A percentile compares a stretch with the other conserved stretches of the same genome.
phyloP scores from a whole-genome alignment of 2,888 invertebrate species.

The Chrysotoxum bicinctum region DNA sequence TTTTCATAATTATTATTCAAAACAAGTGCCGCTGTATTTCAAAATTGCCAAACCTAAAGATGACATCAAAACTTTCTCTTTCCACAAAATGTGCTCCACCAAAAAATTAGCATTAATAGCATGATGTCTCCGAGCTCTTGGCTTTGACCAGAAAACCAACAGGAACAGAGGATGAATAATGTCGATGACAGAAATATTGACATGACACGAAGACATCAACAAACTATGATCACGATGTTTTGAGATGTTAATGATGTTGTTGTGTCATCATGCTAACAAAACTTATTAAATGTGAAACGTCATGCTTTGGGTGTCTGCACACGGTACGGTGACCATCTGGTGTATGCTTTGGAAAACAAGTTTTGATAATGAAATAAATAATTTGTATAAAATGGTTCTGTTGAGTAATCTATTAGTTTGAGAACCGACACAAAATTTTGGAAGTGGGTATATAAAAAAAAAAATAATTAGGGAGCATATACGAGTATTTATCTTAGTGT shows the following conservation, averaged over 20 bases:
- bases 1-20: conserved; percentile 10
- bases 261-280: conserved; percentile 46
- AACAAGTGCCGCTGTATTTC: conserved; percentile 2
- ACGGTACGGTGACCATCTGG: not conserved
- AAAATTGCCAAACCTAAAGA: conserved; percentile 12
- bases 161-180: not conserved
- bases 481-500: too few relatives aligned
- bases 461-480: too few relatives aligned
- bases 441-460: too few relatives aligned
- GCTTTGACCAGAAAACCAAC: conserved; percentile 11
- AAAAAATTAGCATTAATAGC: conserved; percentile 37
- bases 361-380: not conserved
- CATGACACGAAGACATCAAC: conserved; percentile 17
- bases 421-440: too few relatives aligned
- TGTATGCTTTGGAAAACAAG: not conserved
- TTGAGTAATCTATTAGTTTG: too few relatives aligned
- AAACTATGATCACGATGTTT: conserved; percentile 12
- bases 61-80: conserved; percentile 3
- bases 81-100: conserved; percentile 34
- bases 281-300: conserved; percentile 33
- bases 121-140: not conserved
- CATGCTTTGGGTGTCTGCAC: conserved; percentile 18
- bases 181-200: conserved; percentile 57
- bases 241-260: conserved; percentile 32
- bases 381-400: not conserved